A percentile compares a stretch with the other conserved stretches of the same genome.
These are phyloP conservation scores for Villa cingulata DNA, from an alignment of 2,888 invertebrate species.

Conservation along the genomic window DNA sequence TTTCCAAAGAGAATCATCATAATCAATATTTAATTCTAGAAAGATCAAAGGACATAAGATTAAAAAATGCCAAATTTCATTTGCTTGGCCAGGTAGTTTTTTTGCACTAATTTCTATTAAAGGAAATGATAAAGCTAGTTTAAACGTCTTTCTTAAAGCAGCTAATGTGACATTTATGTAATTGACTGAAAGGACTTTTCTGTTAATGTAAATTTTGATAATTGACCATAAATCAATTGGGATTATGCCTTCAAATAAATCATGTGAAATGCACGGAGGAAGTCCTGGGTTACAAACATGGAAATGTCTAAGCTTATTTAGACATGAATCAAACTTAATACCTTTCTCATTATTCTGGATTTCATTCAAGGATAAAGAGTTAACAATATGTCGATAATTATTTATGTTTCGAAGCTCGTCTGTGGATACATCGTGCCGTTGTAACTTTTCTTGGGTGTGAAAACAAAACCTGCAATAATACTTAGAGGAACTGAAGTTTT, in stretches of 20 bases:
- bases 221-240: slow-evolving; percentile 16
- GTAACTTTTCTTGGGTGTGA: background rate
- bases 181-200: background rate
- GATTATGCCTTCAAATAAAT: slow-evolving; percentile 19
- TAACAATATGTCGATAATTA: background rate
- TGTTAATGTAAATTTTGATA: slow-evolving; percentile 7
- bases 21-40: background rate
- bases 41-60: background rate
- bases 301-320: slow-evolving; percentile 18
- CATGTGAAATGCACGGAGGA: slow-evolving; percentile 22
- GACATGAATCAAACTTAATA: slow-evolving; percentile 18
- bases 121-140: background rate
- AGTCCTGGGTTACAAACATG: slow-evolving; percentile 20
- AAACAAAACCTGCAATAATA: slow-evolving; percentile 20
- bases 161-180: background rate
- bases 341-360: slow-evolving; percentile 10
- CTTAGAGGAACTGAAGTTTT: slow-evolving; percentile 17
- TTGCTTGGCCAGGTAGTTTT: slow-evolving; percentile 3
- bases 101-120: background rate
- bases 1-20: background rate
- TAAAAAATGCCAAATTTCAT: background rate
- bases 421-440: background rate
- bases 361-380: no score
- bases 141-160: background rate
- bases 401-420: background rate